A percentile compares a stretch with the other conserved stretches of the same genome.
These are phyloP conservation scores for Leptopilina boulardi DNA, from an alignment of 1,140 invertebrate genomes.

Conservation along the genomic window DNA sequence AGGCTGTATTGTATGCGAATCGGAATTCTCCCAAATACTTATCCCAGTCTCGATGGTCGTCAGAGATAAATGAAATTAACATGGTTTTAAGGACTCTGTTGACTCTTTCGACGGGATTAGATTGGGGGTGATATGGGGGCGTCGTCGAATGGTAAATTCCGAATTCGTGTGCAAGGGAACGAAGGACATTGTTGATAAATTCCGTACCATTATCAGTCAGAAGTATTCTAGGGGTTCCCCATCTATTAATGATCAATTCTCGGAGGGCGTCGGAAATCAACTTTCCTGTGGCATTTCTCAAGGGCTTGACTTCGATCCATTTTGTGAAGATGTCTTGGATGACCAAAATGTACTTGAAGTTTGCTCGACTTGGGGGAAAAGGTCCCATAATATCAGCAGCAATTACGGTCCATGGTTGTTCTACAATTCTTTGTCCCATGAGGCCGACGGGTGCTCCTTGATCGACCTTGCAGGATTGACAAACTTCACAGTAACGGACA, in stretches of 20 bases:
- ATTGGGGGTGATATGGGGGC: too few relatives aligned
- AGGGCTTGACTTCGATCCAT: constrained; percentile 41
- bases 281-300: constrained; percentile 32
- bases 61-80: constrained; percentile 55
- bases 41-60: constrained; percentile 50
- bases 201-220: constrained; percentile 71
- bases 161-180: too few relatives aligned
- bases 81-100: constrained; percentile 69
- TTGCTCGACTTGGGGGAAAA: not conserved
- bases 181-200: too few relatives aligned
- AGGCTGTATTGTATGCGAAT: constrained; percentile 57
- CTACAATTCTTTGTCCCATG: too few relatives aligned
- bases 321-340: constrained; percentile 42
- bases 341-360: constrained; percentile 40
- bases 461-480: too few relatives aligned
- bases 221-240: constrained; percentile 60
- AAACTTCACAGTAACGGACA: too few relatives aligned
- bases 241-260: constrained; percentile 56
- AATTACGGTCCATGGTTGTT: too few relatives aligned
- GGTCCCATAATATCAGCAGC: too few relatives aligned
- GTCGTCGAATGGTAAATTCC: too few relatives aligned
- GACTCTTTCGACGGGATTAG: too few relatives aligned
- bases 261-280: constrained; percentile 41
- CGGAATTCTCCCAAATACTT: constrained; percentile 39
- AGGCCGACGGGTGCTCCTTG: too few relatives aligned